phyloP scores from a whole-genome alignment of 2,797 vertebrate species.

The Meriones psammophilus region DNA sequence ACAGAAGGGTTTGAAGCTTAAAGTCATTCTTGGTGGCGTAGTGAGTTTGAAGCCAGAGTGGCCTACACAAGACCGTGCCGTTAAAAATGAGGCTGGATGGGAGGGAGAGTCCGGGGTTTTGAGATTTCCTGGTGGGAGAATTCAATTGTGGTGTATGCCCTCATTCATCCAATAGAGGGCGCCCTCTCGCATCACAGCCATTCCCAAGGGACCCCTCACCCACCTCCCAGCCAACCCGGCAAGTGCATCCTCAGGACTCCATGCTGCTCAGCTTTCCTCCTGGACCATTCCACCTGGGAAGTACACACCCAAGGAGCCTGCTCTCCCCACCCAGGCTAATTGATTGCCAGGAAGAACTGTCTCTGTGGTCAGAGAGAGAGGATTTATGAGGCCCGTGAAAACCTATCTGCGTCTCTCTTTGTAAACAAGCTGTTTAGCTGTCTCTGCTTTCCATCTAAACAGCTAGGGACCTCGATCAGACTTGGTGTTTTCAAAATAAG shows the following conservation, averaged over 20 bases:
- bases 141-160: background rate
- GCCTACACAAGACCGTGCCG: background rate
- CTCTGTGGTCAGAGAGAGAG: slow-evolving; percentile 71
- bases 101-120: background rate
- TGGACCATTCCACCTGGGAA: slow-evolving; percentile 1
- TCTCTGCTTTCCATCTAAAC: slow-evolving; percentile 88
- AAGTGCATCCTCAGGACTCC: background rate
- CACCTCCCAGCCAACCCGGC: background rate
- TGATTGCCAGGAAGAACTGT: slow-evolving; percentile 76
- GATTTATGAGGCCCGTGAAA: slow-evolving; percentile 79
- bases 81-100: too few relatives aligned
- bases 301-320: background rate
- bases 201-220: background rate
- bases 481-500: slow-evolving; percentile 82
- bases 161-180: background rate
- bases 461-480: slow-evolving; percentile 84
- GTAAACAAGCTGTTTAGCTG: slow-evolving; percentile 89
- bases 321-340: slow-evolving; percentile 60
- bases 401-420: slow-evolving; percentile 81
- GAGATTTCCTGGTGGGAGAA: background rate
- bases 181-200: background rate
- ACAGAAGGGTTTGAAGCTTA: background rate
- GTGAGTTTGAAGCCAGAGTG: background rate
- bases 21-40: background rate
- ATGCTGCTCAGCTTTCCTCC: background rate